phyloP scores from a whole-genome alignment of 2,888 invertebrate species.

The Synergus gifuensis region DNA sequence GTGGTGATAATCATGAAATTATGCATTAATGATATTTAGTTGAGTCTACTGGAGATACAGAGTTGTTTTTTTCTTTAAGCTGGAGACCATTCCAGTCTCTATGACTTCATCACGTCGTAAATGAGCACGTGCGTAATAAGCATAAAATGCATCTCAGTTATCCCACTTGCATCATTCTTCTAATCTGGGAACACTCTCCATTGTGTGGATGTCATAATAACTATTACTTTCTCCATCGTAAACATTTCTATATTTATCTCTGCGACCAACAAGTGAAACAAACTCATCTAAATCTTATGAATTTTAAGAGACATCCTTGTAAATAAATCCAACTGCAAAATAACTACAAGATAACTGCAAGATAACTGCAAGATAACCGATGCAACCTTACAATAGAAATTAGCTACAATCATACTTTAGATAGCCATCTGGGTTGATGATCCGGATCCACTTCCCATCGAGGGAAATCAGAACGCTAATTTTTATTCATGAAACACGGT shows the following conservation, averaged over 20 bases:
- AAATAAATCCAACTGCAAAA: neutral
- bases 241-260: neutral
- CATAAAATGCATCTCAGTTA: slow-evolving; percentile 20
- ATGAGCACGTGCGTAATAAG: slow-evolving; percentile 32
- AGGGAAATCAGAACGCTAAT: slow-evolving; percentile 32
- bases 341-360: neutral
- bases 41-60: neutral
- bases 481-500: slow-evolving; percentile 41
- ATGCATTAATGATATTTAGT: slow-evolving; percentile 54
- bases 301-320: neutral
- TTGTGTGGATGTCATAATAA: neutral
- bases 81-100: neutral
- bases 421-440: slow-evolving; percentile 30
- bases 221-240: neutral
- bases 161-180: slow-evolving; percentile 29
- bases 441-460: slow-evolving; percentile 12
- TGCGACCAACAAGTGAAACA: neutral
- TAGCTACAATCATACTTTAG: slow-evolving; percentile 15
- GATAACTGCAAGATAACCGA: neutral
- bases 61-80: neutral
- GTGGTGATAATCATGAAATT: slow-evolving; percentile 52
- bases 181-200: slow-evolving; percentile 12
- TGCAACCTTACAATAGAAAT: neutral
- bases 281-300: neutral
- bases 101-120: slow-evolving; percentile 21